Base-by-base conservation (phyloP, 2,113 vertebrate genomes). In the Aegithalos caudatus region DNA sequence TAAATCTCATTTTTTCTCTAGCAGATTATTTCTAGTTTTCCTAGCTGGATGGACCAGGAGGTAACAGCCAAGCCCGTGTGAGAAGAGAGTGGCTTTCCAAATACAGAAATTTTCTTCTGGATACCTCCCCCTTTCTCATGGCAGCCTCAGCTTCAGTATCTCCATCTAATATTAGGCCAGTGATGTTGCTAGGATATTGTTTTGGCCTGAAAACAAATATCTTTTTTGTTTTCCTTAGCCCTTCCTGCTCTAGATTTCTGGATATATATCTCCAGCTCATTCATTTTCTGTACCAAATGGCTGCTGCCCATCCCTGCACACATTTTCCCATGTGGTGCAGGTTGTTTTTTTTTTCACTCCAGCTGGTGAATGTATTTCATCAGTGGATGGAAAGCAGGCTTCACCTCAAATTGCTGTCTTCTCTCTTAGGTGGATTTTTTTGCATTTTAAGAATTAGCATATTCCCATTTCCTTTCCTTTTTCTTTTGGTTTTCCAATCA, bases 141-240 rank as follows among this genome's bases (percentile, higher is more conserved):
- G 22, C 67, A 69, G 19, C 6, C 2, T 29, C 58, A 88, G 33
- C 56, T 84, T 67, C 70, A 18, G 25, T 56, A 37, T 25, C 38
- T 81, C 57, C 37, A 87, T 40, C 24, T 65, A 69, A 44, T 56
- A 81, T 22, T 37, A 61, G 44, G 28, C 42, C 13, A 28, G 27
- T 48, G 38, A 23, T 74, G 73, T 94, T 95, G 87, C 92, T 93
- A 95, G 81, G 92, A 85, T 93, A 76, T 91, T 91, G 11, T 12
- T 79, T 91, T 67, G 69, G 15, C 53, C 48, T 48, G 31, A 67
- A 91, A 87, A 44, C 29, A 79, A 53, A 13, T 21, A 11, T 28
- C 2, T 31, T 35, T 51, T 91, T 80, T n/a, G 10, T 57, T 78
- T 86, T 35, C 27, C 25, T 77, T 83, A 81, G 83, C 83, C 8